Evolutionary conservation across 1,140 invertebrate genomes (phyloP), one percentile per base, ranked within the genome.

Genomic region (Lordiphosa mommai): DNA sequence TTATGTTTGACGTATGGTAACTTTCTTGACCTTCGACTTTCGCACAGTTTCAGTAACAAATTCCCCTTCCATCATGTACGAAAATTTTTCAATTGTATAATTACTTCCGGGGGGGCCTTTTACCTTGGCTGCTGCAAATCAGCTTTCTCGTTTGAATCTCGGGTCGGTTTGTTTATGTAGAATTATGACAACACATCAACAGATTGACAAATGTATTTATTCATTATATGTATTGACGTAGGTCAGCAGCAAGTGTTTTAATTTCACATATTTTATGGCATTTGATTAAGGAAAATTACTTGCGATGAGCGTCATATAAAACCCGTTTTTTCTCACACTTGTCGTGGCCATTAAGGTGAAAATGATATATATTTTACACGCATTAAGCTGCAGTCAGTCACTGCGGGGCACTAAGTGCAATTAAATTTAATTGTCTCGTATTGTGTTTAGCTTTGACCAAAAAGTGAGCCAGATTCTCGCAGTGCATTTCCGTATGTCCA

Each of bases 211-310:
- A 23, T 23, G 20, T 23, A 43, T 7, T 27, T 41, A 29, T 23
- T 43, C 10, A 29, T 12, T 27, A 27, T 43, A 8, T 27, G 8
- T 43, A 33, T 30, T 59, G 74, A 72, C 73, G 55, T 73, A 64
- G 73, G 73, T 80, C 69, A 80, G 59, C 53, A 47, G 17, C 36
- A n/a, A 17, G 23, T 55, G 44, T 23, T 57, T 79, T 65, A 69
- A 80, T 65, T 58, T 61, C 48, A 36, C 60, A 80, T 70, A 80
- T 70, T 65, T 70, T 38, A 65, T 51, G 29, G 27, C 50, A 69
- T 57, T 71, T 67, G 48, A 82, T 82, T 63, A 48, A 84, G 77
- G 77, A 84, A 82, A 82, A 84, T 68, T 58, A 69, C 76, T 61
- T 12, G 13, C 53, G 47, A 61, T 50, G 44, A 37, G 38, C 57